phyloP scores from a whole-genome alignment of 2,113 vertebrate species.

The Platichthys stellatus region DNA sequence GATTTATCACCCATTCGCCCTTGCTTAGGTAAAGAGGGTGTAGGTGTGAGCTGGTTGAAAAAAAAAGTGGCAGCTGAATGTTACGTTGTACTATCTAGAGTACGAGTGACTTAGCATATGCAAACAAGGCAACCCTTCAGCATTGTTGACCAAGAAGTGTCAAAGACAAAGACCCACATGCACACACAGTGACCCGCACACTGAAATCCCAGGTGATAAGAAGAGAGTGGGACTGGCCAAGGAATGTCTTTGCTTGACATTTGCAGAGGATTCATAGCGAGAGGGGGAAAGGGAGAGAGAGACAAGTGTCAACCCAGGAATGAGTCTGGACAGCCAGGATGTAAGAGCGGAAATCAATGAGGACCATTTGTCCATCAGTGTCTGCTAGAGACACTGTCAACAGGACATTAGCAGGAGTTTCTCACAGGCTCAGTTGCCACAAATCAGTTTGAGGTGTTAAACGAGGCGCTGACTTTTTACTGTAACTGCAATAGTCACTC shows the following conservation, averaged over 20 bases:
- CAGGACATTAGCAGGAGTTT: background rate
- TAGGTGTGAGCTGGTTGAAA: constrained; percentile 6
- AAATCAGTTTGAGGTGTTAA: background rate
- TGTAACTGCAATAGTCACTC: background rate
- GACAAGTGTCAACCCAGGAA: background rate
- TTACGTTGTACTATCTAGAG: constrained; percentile 3
- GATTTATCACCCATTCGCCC: constrained; percentile 34
- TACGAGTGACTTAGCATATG: constrained; percentile 44
- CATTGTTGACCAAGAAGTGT: constrained; percentile 22
- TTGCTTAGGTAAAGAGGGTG: constrained; percentile 19
- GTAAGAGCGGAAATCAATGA: constrained; percentile 5
- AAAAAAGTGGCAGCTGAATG: constrained; percentile 3
- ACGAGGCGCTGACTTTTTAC: background rate
- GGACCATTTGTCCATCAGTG: constrained; percentile 19
- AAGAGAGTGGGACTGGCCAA: constrained; percentile 16
- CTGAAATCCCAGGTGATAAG: constrained; percentile 33
- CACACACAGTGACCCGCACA: constrained; percentile 34
- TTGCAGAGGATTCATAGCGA: constrained; percentile 21
- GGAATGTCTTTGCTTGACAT: constrained; percentile 41
- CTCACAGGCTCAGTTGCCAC: background rate
- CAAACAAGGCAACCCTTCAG: constrained; percentile 47
- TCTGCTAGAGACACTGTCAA: constrained; percentile 14
- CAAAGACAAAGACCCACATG: constrained; percentile 26
- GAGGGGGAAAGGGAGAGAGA: background rate
- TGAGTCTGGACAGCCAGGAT: constrained; percentile 10